Percentiles rank a stretch among this genome's conserved stretches.
Conservation (phyloP, 2,888 invertebrate genomes). For the Odiellus spinosus region DNA sequence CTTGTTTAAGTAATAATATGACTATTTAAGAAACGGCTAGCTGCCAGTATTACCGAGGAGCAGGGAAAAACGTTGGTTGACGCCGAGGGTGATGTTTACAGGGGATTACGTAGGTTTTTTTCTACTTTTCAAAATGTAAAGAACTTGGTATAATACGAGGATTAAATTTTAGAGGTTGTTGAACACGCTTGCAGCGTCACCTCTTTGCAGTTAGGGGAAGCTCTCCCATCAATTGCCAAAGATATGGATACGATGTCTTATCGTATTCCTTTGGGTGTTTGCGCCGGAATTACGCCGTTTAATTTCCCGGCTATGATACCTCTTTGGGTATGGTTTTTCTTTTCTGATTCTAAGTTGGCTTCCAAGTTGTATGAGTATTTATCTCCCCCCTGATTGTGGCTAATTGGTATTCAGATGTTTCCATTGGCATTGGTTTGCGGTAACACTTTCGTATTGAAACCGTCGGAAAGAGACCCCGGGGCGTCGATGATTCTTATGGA, state of each 20-base stretch:
- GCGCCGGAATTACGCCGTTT: slow-evolving; percentile 91
- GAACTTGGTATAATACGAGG: background rate
- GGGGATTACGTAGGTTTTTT: slow-evolving; percentile 75
- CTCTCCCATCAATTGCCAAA: slow-evolving; percentile 65
- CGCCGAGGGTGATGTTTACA: slow-evolving; percentile 93
- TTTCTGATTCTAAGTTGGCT: background rate
- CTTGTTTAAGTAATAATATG: slow-evolving; percentile 2
- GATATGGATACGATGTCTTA: slow-evolving; percentile 93
- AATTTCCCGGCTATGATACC: slow-evolving; percentile 99
- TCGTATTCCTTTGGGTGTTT: slow-evolving; percentile 79
- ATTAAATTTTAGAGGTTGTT: slow-evolving; percentile 59
- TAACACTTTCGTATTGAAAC: slow-evolving; percentile 84
- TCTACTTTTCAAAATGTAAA: background rate
- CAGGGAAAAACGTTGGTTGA: slow-evolving; percentile 95
- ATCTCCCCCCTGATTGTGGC: background rate
- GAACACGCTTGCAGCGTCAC: slow-evolving; percentile 93
- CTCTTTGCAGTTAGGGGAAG: slow-evolving; percentile 79
- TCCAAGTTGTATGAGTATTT: background rate
- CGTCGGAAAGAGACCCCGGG: slow-evolving; percentile 94
- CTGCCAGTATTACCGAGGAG: slow-evolving; percentile 79
- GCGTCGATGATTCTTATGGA: slow-evolving; percentile 90
- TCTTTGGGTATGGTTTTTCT: slow-evolving; percentile 48
- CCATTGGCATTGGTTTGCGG: slow-evolving; percentile 61
- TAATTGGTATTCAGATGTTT: slow-evolving; percentile 38
- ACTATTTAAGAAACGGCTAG: slow-evolving; percentile 51